Evolutionary conservation across 1,140 invertebrate species (phyloP), one percentile per base, ranked within the genome.

Genomic region (Listronotus bonariensis): DNA sequence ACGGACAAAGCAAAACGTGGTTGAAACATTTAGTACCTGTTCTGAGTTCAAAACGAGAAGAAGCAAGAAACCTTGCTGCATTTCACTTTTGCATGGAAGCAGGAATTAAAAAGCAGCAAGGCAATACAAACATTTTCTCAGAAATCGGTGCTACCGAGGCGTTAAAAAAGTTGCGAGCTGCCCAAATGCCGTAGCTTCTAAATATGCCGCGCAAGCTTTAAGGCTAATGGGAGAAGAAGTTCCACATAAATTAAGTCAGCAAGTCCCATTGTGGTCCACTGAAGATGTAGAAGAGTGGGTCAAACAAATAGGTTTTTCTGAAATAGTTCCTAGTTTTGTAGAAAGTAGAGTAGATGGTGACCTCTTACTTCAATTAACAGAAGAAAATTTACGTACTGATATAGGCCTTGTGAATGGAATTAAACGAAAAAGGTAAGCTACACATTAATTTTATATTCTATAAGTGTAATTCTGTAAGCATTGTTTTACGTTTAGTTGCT

Each of bases 81-180:
- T 99, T 99, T 79, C 97, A 99, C 78, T 99, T 99, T 78, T 98
- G 96, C 74, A 98, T 99, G 95, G 97, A 99, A 80, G 97, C 97
- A 3, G 93, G 92, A 10, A 99, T 99, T 38, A 99, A 99, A 76
- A 92, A 96, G 72, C 90, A 95, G 70, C 97, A 99, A 80, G 93
- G 94, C 11, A 96, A 97, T 65, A 92, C 95, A 0, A 90, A 94
- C 78, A 91, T 97, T 71, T 98, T 99, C 76, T 84, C 88, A 54
- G 94, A 96, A 78, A 98, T 99, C 66, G 93, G 92, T 49, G 96
- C 95, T 1, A 92, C 99, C 51, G 93, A 97, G 70, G 92, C 96
- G 0, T 82, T 99, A 61, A 98, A 98, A 94, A 92, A 74, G 93
- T 98, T 0, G 97, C 97, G 6, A 96, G 95, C 76, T 98, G 95